Base-by-base conservation (phyloP, 2,888 invertebrate species). In the Mythimna pallens region DNA sequence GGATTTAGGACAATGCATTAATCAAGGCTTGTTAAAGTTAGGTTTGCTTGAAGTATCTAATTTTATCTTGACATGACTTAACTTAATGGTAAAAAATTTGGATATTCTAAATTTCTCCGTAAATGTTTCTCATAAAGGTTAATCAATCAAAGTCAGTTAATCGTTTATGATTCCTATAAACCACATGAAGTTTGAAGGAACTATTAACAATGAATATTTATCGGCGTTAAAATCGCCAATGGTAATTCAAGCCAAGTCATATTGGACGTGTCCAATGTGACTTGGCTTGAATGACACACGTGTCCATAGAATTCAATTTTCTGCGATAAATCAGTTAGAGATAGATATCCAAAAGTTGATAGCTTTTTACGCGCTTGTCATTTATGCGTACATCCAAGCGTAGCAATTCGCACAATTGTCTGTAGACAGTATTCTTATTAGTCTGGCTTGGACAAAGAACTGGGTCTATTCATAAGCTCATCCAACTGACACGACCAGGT, bases 401-500 rank as follows among this genome's bases (percentile, higher is more conserved):
- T 87, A 81, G 81, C 82, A 70, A 82, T 86, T 85, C 84, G 73
- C 85, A 85, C 81, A 85, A 85, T 86, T 85, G 81, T 86, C 78
- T 87, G 85, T 84, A 82, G 75, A 76, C 69, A 80, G 82, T 86
- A 85, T 88, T 86, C 83, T 87, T 86, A 85, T 85, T 85, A 86
- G 84, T 83, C 84, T 85, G 83, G 78, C 78, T 81, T 84, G 87
- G 81, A 89, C 89, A 90, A 89, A 88, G 86, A 85, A 80, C 78
- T 77, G 78, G 67, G 70, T 75, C 86, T 89, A 89, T 91, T 90
- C 89, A 89, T 87, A 87, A 85, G 78, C 85, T 85, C 86, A 88
- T 81, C 85, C 84, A 81, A 83, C 80, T 86, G 85, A 82, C 74
- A 81, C 76, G 78, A 76, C 91, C 89, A 91, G 77, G 78, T 75